Conservation (phyloP, 2,797 vertebrate genomes). For the Decapterus maruadsi region DNA sequence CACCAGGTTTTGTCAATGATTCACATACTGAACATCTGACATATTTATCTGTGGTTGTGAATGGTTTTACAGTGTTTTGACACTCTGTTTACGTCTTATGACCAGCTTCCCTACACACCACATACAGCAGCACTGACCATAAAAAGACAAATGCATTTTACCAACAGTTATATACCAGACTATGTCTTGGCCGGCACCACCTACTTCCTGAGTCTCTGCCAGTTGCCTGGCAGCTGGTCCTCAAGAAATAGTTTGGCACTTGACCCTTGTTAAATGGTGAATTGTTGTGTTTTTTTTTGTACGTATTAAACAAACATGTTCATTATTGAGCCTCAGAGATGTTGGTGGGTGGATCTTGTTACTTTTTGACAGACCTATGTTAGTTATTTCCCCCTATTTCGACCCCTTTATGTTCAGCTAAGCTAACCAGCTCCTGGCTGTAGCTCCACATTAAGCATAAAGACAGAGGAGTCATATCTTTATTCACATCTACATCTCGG, state of each 20-base stretch:
- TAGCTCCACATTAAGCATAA: background rate
- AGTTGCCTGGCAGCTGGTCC: conserved; percentile 30
- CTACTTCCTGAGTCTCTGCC: conserved; percentile 7
- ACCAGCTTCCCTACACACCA: conserved; percentile 15
- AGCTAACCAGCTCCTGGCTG: background rate
- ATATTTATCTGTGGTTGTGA: background rate
- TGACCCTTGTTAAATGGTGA: conserved; percentile 3
- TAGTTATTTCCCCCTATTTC: background rate
- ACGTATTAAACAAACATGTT: background rate
- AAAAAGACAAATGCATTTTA: background rate
- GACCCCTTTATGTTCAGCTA: conserved; percentile 11
- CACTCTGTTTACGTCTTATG: background rate
- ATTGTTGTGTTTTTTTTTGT: conserved; percentile 18
- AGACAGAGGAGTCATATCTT: background rate
- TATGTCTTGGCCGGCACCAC: conserved; percentile 3
- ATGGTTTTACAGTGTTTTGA: conserved; percentile 11
- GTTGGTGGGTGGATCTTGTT: background rate
- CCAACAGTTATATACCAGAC: background rate
- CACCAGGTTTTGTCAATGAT: background rate
- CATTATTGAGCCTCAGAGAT: conserved; percentile 22
- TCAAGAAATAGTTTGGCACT: conserved; percentile 18
- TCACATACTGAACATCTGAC: conserved; percentile 1
- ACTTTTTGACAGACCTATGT: background rate
- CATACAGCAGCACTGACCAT: background rate
- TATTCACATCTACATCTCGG: background rate